These are phyloP conservation scores for Acrocera orbiculus DNA, from an alignment of 2,888 invertebrate species.

Conservation along the genomic window DNA sequence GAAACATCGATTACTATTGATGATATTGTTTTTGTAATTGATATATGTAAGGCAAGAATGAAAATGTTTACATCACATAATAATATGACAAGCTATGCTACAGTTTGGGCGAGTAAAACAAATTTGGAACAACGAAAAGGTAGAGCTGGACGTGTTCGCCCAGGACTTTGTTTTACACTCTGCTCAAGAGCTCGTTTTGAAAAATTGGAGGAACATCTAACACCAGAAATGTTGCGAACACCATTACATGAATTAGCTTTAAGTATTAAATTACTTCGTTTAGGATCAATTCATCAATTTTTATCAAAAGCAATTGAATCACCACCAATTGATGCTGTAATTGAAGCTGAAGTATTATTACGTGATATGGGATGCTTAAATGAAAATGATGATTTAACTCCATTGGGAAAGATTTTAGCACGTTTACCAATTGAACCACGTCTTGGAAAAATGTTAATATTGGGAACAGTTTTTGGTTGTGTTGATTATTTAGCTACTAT, in stretches of 20 bases:
- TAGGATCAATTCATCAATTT: slow-evolving; percentile 88
- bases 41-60: slow-evolving; percentile 94
- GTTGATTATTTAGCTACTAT: slow-evolving; percentile 85
- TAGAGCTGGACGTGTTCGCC: slow-evolving; percentile 85
- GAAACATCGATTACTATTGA: slow-evolving; percentile 97
- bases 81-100: slow-evolving; percentile 97
- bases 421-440: slow-evolving; percentile 91
- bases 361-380: slow-evolving; percentile 86
- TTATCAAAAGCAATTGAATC: slow-evolving; percentile 90
- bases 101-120: slow-evolving; percentile 87
- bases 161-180: slow-evolving; percentile 86
- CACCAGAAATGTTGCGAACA: slow-evolving; percentile 95
- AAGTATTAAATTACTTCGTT: slow-evolving; percentile 65
- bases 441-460: slow-evolving; percentile 91
- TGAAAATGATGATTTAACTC: slow-evolving; percentile 69
- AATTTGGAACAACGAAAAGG: slow-evolving; percentile 90
- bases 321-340: slow-evolving; percentile 93
- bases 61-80: slow-evolving; percentile 96
- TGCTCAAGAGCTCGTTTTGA: slow-evolving; percentile 61
- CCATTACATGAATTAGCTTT: slow-evolving; percentile 89
- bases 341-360: slow-evolving; percentile 79
- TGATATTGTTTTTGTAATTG: slow-evolving; percentile 95
- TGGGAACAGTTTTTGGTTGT: slow-evolving; percentile 78
- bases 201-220: slow-evolving; percentile 70
- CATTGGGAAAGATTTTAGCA: slow-evolving; percentile 83